Percentiles rank a stretch among this genome's conserved stretches.
These are phyloP conservation scores for Lytechinus variegatus DNA, from an alignment of 35 echinoderm and acorn worm genomes.

Conservation along the genomic window DNA sequence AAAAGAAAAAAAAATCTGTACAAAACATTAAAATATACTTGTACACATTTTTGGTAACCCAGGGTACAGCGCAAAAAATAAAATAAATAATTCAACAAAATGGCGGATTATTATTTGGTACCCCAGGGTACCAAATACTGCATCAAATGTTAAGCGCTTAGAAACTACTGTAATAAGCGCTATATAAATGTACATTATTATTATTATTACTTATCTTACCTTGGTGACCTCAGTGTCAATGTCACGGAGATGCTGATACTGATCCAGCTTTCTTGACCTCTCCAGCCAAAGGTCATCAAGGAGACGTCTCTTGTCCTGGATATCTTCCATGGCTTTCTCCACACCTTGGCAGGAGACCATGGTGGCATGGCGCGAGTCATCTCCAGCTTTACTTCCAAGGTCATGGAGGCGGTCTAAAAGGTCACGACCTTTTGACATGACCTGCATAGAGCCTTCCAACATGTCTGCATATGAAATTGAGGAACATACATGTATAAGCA, in stretches of 20 bases:
- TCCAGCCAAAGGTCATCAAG: slow-evolving; percentile 83
- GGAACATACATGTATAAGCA: background rate
- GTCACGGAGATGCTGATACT: slow-evolving; percentile 68
- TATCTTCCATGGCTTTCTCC: slow-evolving; percentile 73
- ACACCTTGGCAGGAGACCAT: slow-evolving; percentile 77
- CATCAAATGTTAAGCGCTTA: too few species aligned
- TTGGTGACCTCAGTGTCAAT: slow-evolving; percentile 78
- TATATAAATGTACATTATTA: too few species aligned
- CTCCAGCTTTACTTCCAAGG: slow-evolving; percentile 57
- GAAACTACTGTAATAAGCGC: too few species aligned
- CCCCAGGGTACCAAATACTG: too few species aligned
- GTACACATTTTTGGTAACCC: too few species aligned
- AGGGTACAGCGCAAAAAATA: too few species aligned
- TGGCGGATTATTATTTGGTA: too few species aligned
- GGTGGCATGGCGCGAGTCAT: slow-evolving; percentile 62
- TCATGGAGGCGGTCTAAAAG: slow-evolving; percentile 80
- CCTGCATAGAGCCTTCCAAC: slow-evolving; percentile 74
- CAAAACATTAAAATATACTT: too few species aligned
- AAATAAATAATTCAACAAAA: too few species aligned
- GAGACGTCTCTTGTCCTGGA: slow-evolving; percentile 68
- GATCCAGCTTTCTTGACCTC: slow-evolving; percentile 76
- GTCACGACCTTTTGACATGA: slow-evolving; percentile 78
- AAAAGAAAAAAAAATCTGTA: too few species aligned
- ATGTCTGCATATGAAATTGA: slow-evolving; percentile 59
- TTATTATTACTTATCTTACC: slow-evolving; percentile 53